Percentiles rank a stretch among this genome's conserved stretches.
These are phyloP conservation scores for Cygnus buccinator DNA, from an alignment of 2,113 vertebrate genomes.

Conservation along the genomic window DNA sequence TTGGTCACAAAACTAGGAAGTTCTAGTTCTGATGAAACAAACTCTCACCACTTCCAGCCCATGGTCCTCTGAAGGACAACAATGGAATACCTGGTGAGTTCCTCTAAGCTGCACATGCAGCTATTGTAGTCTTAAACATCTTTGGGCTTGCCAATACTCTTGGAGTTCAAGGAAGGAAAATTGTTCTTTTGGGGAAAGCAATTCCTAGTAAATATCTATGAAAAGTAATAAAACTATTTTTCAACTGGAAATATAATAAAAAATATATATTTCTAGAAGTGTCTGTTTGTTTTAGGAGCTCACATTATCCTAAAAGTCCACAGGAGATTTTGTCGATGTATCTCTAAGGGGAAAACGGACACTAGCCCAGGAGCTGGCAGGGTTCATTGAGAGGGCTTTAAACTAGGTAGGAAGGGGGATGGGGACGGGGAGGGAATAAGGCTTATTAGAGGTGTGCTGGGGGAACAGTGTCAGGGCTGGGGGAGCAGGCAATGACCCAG, in stretches of 20 bases:
- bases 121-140: accelerated
- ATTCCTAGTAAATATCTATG: not conserved
- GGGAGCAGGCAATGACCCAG: too few relatives aligned
- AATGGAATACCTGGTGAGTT: not conserved
- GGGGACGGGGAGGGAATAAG: too few relatives aligned
- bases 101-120: accelerated
- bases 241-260: not conserved
- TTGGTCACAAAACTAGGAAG: not conserved
- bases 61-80: not conserved
- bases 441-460: too few relatives aligned
- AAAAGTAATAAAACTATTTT: not conserved
- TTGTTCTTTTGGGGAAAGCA: not conserved
- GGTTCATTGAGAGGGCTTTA: too few relatives aligned
- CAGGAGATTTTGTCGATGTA: not conserved
- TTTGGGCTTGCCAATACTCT: not conserved
- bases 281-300: accelerated
- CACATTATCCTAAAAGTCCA: not conserved
- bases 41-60: not conserved
- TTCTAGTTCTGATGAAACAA: not conserved
- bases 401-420: too few relatives aligned
- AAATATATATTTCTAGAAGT: not conserved
- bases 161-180: not conserved
- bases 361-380: too few relatives aligned
- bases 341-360: too few relatives aligned
- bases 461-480: too few relatives aligned